phyloP scores from a whole-genome alignment of 2,888 invertebrate species.

The Dicycla oo region DNA sequence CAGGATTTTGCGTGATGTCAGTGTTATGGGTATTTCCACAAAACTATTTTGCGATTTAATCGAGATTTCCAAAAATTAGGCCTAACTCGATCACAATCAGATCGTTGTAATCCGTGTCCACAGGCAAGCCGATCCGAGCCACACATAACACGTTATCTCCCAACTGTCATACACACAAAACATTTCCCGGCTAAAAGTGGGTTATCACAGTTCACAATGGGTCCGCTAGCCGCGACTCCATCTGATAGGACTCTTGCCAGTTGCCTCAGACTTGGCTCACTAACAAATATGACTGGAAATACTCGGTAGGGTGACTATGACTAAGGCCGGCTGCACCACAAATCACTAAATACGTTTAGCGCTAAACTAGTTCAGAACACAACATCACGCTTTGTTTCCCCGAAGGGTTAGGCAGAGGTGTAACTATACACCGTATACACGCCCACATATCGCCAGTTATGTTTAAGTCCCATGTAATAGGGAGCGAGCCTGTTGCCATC shows the following conservation, averaged over 20 bases:
- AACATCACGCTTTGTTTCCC: too few relatives aligned
- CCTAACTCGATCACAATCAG: conserved; percentile 9
- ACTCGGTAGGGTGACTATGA: conserved; percentile 63
- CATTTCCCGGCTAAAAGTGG: conserved; percentile 79
- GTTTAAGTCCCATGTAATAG: too few relatives aligned
- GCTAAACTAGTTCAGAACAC: not conserved
- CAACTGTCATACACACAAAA: conserved; percentile 78
- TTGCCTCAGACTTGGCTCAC: conserved; percentile 78
- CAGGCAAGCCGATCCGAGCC: conserved; percentile 39
- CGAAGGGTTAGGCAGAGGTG: too few relatives aligned
- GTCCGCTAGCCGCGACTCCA: conserved; percentile 68
- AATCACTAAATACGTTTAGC: not conserved
- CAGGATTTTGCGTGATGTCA: too few relatives aligned
- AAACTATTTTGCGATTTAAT: not conserved
- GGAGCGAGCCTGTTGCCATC: too few relatives aligned
- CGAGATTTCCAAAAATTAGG: not conserved
- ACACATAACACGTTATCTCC: conserved; percentile 71
- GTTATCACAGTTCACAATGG: conserved; percentile 80
- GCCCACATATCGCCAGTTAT: too few relatives aligned
- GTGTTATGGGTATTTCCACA: too few relatives aligned
- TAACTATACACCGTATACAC: too few relatives aligned
- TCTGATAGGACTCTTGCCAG: conserved; percentile 87
- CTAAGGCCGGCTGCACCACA: not conserved
- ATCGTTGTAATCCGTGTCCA: conserved; percentile 37
- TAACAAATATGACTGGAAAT: conserved; percentile 67